Conservation (phyloP, 1,140 invertebrate genomes). For the Bombus huntii region DNA sequence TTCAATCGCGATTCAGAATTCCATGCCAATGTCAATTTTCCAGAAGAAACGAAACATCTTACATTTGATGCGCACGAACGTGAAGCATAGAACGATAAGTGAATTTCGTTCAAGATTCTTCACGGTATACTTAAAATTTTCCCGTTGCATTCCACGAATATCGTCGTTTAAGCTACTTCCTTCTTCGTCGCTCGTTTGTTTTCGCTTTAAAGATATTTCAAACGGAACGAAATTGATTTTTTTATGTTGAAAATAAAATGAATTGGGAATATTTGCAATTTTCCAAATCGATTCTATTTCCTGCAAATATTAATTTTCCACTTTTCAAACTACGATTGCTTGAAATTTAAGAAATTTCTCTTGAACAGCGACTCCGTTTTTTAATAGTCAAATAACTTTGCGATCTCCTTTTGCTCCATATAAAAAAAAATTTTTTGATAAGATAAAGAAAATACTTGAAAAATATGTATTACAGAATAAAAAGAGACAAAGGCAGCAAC, state of each 20-base stretch:
- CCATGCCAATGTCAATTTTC: constrained; percentile 18
- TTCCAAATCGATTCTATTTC: background rate
- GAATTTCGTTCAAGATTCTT: background rate
- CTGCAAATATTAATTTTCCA: background rate
- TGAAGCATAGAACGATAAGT: background rate
- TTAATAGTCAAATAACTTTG: background rate
- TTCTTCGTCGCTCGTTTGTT: background rate
- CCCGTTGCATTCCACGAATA: background rate
- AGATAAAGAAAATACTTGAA: no score
- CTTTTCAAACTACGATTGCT: background rate
- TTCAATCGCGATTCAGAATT: constrained; percentile 6
- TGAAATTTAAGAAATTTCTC: background rate
- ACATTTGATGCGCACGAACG: background rate
- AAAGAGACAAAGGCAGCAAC: no score
- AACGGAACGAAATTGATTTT: background rate
- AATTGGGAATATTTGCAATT: background rate
- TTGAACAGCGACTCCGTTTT: no score
- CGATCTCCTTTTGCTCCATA: background rate
- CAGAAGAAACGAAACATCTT: background rate
- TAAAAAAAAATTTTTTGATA: background rate
- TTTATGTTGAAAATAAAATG: background rate
- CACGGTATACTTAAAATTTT: background rate
- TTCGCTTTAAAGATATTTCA: background rate
- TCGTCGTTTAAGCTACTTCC: background rate
- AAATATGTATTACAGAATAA: background rate